Evolutionary conservation across 2,888 invertebrate species (phyloP).

Genomic region (Parnassius smintheus): DNA sequence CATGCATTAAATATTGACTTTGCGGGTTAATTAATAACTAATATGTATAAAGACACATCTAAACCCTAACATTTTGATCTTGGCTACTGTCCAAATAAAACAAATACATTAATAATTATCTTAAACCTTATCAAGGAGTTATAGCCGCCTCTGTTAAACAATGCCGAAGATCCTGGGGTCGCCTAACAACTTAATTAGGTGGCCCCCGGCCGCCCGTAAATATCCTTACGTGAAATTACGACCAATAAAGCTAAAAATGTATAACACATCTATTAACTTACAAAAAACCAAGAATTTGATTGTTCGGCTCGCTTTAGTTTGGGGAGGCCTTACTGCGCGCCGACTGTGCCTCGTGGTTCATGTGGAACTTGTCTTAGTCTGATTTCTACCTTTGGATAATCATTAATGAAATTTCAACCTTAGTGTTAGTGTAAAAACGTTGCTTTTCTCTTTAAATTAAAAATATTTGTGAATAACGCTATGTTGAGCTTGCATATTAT

Average conservation of each 20-base stretch:
- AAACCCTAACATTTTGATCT: conserved; percentile 23
- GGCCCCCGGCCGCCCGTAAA: conserved; percentile 77
- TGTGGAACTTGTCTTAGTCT: conserved; percentile 30
- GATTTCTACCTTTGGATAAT: conserved; percentile 33
- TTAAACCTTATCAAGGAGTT: conserved; percentile 64
- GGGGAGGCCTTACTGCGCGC: conserved; percentile 69
- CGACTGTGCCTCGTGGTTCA: conserved; percentile 35
- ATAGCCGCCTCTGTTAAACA: conserved; percentile 69
- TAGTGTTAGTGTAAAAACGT: not conserved
- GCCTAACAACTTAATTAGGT: conserved; percentile 80
- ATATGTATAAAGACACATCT: conserved; percentile 7
- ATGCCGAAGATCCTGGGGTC: conserved; percentile 65
- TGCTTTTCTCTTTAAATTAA: conserved; percentile 1
- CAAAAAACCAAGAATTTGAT: conserved; percentile 73
- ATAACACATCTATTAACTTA: conserved; percentile 79
- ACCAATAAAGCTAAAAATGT: conserved; percentile 79
- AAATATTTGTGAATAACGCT: not conserved
- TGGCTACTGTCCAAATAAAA: conserved; percentile 68
- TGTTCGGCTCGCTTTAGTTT: conserved; percentile 73
- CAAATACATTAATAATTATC: conserved; percentile 53
- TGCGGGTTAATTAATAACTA: no score
- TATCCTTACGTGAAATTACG: conserved; percentile 79
- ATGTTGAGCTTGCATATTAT: not conserved
- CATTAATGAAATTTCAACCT: not conserved
- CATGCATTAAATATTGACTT: no score